Conservation (phyloP, 2,113 vertebrate genomes). For the Trogon surrucura region DNA sequence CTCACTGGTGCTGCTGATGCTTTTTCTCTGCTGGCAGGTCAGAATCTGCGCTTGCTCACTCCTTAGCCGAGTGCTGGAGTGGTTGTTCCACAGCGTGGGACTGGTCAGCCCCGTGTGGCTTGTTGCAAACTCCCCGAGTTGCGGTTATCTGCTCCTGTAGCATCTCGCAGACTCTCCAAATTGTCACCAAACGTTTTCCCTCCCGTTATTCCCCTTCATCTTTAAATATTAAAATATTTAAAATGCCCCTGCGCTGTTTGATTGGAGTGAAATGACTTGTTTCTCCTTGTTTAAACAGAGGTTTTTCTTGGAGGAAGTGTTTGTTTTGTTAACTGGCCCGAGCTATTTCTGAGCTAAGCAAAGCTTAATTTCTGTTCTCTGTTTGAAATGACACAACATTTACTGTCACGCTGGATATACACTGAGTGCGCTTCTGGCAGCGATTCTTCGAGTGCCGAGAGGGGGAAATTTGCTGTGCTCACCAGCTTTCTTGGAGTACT, state of each 20-base stretch:
- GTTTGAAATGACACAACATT: neutral
- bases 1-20: rapidly evolving
- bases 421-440: neutral
- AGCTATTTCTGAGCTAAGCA: neutral
- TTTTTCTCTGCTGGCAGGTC: neutral
- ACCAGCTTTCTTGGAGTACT: neutral
- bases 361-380: neutral
- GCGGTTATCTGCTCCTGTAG: neutral
- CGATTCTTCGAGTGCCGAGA: neutral
- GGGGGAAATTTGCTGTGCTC: neutral
- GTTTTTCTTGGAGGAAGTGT: neutral
- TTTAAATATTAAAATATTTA: neutral
- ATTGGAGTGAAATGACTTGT: neutral
- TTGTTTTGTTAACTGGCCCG: neutral
- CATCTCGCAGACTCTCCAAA: neutral
- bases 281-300: neutral
- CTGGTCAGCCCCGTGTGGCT: neutral
- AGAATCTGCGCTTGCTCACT: neutral
- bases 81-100: neutral
- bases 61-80: neutral
- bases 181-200: neutral
- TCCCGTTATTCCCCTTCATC: neutral
- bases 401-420: neutral
- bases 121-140: neutral
- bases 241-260: neutral